These are phyloP conservation scores for Halcyon leucocephala DNA, from an alignment of 2,797 vertebrate genomes.

Conservation along the genomic window DNA sequence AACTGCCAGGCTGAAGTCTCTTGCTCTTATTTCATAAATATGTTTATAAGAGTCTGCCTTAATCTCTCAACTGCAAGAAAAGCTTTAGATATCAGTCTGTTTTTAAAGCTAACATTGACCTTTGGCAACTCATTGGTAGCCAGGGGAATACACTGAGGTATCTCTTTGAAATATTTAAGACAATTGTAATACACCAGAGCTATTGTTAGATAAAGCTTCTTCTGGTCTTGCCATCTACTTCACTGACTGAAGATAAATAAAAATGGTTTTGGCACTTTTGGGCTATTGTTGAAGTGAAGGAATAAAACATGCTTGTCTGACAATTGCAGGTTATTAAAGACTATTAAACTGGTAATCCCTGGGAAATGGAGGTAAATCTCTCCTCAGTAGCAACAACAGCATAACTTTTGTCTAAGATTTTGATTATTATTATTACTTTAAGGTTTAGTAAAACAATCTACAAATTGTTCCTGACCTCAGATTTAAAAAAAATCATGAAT, in stretches of 20 bases:
- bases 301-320: slow-evolving; percentile 36
- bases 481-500: slow-evolving; percentile 18
- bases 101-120: slow-evolving; percentile 28
- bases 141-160: slow-evolving; percentile 24
- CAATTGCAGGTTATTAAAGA: slow-evolving; percentile 62
- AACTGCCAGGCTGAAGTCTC: slow-evolving; percentile 35
- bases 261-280: slow-evolving; percentile 48
- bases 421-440: slow-evolving; percentile 56
- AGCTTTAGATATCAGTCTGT: slow-evolving; percentile 10
- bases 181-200: slow-evolving; percentile 25
- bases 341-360: slow-evolving; percentile 52
- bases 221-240: slow-evolving; percentile 46
- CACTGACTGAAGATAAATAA: slow-evolving; percentile 50
- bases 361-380: slow-evolving; percentile 44
- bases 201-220: slow-evolving; percentile 50
- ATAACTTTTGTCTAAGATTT: slow-evolving; percentile 35
- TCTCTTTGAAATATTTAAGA: slow-evolving; percentile 60
- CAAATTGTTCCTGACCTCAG: slow-evolving; percentile 51
- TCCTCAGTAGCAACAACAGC: neutral
- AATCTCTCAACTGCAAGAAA: slow-evolving; percentile 13
- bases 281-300: slow-evolving; percentile 36
- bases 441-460: slow-evolving; percentile 42
- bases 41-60: slow-evolving; percentile 38
- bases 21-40: slow-evolving; percentile 69
- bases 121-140: slow-evolving; percentile 28